Base-by-base conservation (phyloP, 2,797 vertebrate species). In the Fringilla coelebs region DNA sequence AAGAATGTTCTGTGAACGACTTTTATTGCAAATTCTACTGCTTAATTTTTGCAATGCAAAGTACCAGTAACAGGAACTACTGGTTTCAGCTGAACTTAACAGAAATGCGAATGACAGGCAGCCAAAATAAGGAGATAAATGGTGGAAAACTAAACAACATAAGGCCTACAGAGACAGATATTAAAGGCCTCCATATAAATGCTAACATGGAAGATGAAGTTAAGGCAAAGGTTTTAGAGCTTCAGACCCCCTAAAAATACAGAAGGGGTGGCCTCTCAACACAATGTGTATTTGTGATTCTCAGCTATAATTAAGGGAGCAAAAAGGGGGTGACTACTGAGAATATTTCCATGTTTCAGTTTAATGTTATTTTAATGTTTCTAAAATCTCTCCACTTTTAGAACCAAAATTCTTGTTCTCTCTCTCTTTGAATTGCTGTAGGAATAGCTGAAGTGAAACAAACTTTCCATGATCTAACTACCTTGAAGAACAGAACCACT, bases 21-120 rank as follows among this genome's bases (percentile, higher is more conserved):
- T 92, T 94, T 87, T 94, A 91, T 95, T 94, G 96, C 95, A 95
- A 94, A 90, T 97, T 97, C 94, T 86, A 63, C 90, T 97, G 40
- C 96, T 84, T 89, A 89, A 38, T 97, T 94, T 92, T 97, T 97
- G 96, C 96, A 97, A 85, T 77, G 88, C 92, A 66, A 71, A 81
- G 72, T 93, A 93, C 90, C 88, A 94, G 84, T 84, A 94, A 93
- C 16, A 11, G 46, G 92, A 97, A 97, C 88, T 93, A 97, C 87
- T 96, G 93, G 96, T 96, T 98, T 97, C 93, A 96, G 94, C 92
- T 96, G 92, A 97, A 97, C 95, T 96, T 96, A 89, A 89, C 89
- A 94, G 41, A 94, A 91, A 94, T 78, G 52, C 80, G 96, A 96
- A 90, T 96, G 96, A 96, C 79, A 92, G 80, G 85, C 20, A 95